These are phyloP conservation scores for Pogoniulus pusillus DNA, from an alignment of 2,797 vertebrate genomes.

Conservation along the genomic window DNA sequence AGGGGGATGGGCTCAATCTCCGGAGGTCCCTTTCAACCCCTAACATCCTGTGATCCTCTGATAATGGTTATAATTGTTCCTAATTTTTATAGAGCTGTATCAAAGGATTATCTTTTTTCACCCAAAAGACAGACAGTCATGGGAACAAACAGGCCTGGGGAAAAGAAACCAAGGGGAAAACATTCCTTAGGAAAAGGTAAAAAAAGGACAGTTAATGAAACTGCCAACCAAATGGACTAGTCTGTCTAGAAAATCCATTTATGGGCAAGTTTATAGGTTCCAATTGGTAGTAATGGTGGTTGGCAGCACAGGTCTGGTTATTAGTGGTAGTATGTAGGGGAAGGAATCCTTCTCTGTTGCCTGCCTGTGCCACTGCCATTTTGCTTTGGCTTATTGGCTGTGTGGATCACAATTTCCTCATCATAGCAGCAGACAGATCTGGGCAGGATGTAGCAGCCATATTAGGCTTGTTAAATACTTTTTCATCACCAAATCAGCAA, in stretches of 20 bases:
- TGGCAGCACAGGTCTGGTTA: neutral
- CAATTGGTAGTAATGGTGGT: neutral
- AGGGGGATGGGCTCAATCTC: too few species aligned
- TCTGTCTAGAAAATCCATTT: neutral
- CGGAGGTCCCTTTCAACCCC: too few species aligned
- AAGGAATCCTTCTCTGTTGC: neutral
- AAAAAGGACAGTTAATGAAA: neutral
- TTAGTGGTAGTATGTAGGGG: fast-evolving
- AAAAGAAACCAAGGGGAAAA: neutral
- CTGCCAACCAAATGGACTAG: neutral
- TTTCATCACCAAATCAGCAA: neutral
- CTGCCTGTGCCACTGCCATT: neutral
- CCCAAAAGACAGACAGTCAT: neutral
- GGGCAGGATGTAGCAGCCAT: fast-evolving
- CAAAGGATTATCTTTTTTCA: neutral
- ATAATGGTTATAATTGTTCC: neutral
- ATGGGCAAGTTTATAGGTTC: neutral
- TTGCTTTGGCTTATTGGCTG: neutral
- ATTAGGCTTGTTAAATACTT: neutral
- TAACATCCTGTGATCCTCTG: too few species aligned
- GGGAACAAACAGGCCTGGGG: neutral
- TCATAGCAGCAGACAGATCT: neutral
- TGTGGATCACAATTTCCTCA: neutral
- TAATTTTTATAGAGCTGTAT: neutral
- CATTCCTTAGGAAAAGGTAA: neutral